Percentiles rank a stretch among this genome's conserved stretches.
Conservation (phyloP, 2,113 vertebrate species). For the Limnothrissa miodon region DNA sequence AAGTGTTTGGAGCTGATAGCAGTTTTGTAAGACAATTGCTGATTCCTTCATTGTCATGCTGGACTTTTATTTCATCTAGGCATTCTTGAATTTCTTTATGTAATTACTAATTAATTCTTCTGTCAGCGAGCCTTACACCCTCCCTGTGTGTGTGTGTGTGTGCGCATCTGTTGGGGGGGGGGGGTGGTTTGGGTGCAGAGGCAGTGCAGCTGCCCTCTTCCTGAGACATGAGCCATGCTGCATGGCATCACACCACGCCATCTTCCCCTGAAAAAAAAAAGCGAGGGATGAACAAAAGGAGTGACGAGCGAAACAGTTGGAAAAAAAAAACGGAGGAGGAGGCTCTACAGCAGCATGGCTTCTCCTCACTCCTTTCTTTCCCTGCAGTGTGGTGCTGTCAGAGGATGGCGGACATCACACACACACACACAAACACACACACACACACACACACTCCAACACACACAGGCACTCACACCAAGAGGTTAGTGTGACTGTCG, state of each 20-base stretch:
- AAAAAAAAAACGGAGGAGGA: not conserved
- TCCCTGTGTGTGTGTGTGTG: not conserved
- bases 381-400: not conserved
- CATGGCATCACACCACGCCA: not conserved
- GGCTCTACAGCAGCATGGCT: not conserved
- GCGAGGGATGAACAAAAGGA: not conserved
- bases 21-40: too few species aligned
- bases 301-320: not conserved
- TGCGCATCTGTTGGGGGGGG: too few species aligned
- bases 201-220: not conserved
- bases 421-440: conserved; percentile 7
- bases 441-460: not conserved
- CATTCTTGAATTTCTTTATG: not conserved
- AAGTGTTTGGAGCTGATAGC: too few species aligned
- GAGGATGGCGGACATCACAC: not conserved
- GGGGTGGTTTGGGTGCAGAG: not conserved
- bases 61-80: not conserved
- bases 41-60: not conserved
- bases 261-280: not conserved
- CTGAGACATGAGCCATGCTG: not conserved
- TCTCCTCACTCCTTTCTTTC: not conserved
- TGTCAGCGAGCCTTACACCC: not conserved
- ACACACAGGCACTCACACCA: not conserved
- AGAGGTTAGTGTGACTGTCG: not conserved
- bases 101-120: conserved; percentile 1